Evolutionary conservation across 2,113 vertebrate genomes (phyloP).

Genomic region (Phalacrocorax pelagicus): DNA sequence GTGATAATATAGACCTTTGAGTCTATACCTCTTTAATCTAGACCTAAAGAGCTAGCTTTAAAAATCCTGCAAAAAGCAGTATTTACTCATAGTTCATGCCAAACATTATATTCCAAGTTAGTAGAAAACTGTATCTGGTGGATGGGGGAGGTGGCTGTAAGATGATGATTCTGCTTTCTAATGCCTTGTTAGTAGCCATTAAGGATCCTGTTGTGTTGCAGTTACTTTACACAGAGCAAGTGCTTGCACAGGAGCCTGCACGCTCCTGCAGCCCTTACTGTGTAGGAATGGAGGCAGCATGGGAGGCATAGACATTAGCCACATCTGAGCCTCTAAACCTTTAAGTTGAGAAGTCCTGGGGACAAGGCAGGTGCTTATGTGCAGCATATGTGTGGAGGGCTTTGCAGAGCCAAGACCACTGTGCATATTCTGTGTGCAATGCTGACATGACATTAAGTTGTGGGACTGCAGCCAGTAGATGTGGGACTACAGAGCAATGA

Average conservation of each 20-base stretch:
- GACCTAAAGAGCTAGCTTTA: background rate
- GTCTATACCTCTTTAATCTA: no score
- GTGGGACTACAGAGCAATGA: background rate
- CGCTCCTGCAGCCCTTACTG: fast-evolving
- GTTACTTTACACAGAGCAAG: background rate
- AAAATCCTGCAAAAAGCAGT: background rate
- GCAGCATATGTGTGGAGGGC: fast-evolving
- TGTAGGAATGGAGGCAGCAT: background rate
- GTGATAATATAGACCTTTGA: background rate
- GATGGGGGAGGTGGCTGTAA: background rate
- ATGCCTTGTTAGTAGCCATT: background rate
- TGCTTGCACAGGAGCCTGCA: background rate
- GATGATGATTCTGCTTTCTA: background rate
- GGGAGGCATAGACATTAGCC: background rate
- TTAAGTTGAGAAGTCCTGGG: background rate
- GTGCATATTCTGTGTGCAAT: fast-evolving
- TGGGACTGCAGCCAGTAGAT: background rate
- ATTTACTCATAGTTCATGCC: background rate
- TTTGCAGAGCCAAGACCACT: background rate
- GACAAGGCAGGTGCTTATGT: background rate
- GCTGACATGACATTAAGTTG: fast-evolving
- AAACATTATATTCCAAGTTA: background rate
- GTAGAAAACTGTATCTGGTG: fast-evolving
- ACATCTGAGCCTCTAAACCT: background rate
- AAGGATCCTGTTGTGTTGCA: background rate